Percentiles rank a stretch among this genome's conserved stretches.
Evolutionary conservation across 92 coral and sea anemone genomes (phyloP).

Genomic region (Heteractis magnifica): DNA sequence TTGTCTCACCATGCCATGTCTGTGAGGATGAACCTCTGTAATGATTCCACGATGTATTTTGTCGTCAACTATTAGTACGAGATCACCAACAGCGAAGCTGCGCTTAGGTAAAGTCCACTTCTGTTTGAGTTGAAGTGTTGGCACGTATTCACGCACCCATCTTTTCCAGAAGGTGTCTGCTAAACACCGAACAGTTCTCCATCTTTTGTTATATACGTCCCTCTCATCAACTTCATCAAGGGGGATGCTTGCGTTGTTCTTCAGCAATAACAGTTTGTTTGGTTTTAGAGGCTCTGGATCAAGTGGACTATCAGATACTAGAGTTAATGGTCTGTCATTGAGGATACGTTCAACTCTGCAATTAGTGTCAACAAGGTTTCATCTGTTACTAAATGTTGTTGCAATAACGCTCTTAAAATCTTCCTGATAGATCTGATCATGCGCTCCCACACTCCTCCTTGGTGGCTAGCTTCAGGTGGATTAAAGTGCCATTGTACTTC

Average conservation of each 20-base stretch:
- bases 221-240: neutral
- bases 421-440: neutral
- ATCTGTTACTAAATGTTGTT: neutral
- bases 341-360: neutral
- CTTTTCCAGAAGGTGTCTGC: conserved; percentile 10
- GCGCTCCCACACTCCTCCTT: too few species aligned
- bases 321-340: neutral
- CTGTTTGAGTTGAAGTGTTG: neutral
- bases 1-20: neutral
- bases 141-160: neutral
- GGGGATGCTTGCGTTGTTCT: neutral
- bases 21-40: neutral
- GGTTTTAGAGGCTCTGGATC: neutral
- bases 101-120: conserved; percentile 4
- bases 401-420: neutral
- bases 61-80: conserved; percentile 4
- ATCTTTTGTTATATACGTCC: neutral
- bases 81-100: conserved; percentile 1
- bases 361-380: neutral
- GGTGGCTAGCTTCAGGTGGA: neutral
- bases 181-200: neutral
- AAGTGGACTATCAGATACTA: neutral
- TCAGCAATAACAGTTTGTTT: neutral
- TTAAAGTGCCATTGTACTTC: neutral
- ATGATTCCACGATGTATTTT: neutral